Base-by-base conservation (phyloP, 1,140 invertebrate species). In the Carcinoscorpius rotundicauda region DNA sequence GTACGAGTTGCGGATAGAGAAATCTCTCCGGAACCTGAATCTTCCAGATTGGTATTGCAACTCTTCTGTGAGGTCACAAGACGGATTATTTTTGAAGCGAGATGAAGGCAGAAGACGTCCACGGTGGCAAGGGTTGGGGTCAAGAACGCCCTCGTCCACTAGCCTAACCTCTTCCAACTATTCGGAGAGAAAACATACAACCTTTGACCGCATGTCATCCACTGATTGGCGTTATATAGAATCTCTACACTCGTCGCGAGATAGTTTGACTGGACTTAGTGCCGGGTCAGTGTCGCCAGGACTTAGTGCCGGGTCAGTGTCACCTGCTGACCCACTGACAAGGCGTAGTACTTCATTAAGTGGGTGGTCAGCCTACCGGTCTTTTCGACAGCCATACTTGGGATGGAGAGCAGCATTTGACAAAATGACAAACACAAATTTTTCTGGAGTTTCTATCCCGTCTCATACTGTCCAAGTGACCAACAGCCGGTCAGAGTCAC, bases 31-130 rank as follows among this genome's bases (percentile, higher is more conserved):
- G 76, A 89, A 91, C 71, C 84, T 97, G 63, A 92, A 93, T 78
- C 86, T 96, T 55, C 93, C 93, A 57, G 91, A 96, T 74, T 97
- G 93, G 93, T 93, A 90, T 81, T 91, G 88, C 77, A 89, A 89
- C 75, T 87, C 86, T 29, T 75, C 73, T 55, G 63, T 71, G 66
- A 53, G 63, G 48, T 64, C 63, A n/a, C 64, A 68, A 55, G 74
- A 77, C 64, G 75, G 77, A 49, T 79, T 78, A 68, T 60, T 69
- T 29, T 29, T 69, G 48, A 29, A 64, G 11, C 61, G 65, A 48
- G 63, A 63, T 49, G 63, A 60, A 60, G 66, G 64, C 64, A 68
- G 63, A 48, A 29, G 29, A 29, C 29, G 29, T 29, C 29, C 29
- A 29, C 55, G 85, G 70, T 88, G 87, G 87, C 79, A 82, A 64